Percentiles rank a stretch among this genome's conserved stretches.
phyloP scores from a whole-genome alignment of 2,113 vertebrate genomes.

The Columba livia region DNA sequence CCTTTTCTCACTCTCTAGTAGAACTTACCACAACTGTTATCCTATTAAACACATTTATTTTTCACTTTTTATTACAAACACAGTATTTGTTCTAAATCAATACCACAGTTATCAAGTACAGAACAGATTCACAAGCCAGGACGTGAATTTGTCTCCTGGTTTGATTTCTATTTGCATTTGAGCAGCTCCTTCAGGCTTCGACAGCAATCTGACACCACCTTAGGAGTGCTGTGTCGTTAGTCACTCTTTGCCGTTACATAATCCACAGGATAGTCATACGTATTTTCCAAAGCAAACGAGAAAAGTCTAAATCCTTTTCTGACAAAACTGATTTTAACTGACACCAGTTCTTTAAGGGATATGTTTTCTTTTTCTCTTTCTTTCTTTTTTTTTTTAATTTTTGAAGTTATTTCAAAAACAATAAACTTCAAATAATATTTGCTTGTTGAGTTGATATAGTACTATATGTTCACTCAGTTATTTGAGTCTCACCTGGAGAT shows the following conservation, averaged over 20 bases:
- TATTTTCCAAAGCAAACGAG: not conserved
- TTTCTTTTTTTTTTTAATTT: not conserved
- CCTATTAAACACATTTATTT: not conserved
- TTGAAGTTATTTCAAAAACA: not conserved
- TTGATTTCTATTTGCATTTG: not conserved
- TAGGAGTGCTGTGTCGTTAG: not conserved
- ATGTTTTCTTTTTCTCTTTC: not conserved
- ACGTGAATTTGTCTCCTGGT: not conserved
- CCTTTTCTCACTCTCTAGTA: not conserved
- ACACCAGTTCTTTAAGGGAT: not conserved
- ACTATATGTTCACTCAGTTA: not conserved
- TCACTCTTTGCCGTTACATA: not conserved
- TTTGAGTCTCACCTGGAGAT: constrained; percentile 86
- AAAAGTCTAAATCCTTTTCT: not conserved
- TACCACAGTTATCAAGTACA: not conserved
- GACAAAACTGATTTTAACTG: not conserved
- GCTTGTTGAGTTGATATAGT: not conserved
- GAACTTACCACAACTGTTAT: not conserved
- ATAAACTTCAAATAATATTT: not conserved
- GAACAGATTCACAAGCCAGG: not conserved
- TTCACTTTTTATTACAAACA: not conserved
- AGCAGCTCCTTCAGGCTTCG: not conserved
- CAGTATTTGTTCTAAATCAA: not conserved
- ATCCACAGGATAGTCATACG: not conserved
- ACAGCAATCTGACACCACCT: not conserved